Evolutionary conservation across 2,888 invertebrate genomes (phyloP), one percentile per base, ranked within the genome.

Genomic region (Chalcosyrphus nemorum): DNA sequence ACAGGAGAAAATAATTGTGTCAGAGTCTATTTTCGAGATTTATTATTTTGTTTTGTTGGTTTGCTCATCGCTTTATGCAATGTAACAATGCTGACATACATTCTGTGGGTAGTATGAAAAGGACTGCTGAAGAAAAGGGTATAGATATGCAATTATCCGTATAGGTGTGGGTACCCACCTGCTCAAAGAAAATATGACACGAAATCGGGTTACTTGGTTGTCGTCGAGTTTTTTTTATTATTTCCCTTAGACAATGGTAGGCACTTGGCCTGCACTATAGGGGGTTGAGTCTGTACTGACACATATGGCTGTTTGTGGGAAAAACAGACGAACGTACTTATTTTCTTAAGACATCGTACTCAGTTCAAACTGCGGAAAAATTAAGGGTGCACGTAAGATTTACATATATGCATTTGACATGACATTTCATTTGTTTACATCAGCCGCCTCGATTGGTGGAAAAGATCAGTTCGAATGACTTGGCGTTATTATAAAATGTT

Each of bases 1-100:
- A 32, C 24, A 24, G 2, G 4, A 24, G 24, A 24, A 41, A 66
- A n/a, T n/a, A 75, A 75, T 68, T 59, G 76, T 66, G 76, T 68
- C 66, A 59, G 45, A 70, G 43, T 35, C 63, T 65, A 71, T 81
- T 66, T 76, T 47, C 13, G 74, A 65, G n/a, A 19, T 19, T 24
- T 50, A 61, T 43, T 45, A 57, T 65, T 38, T 54, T 3, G 2
- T 35, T n/a, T n/a, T 27, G 15, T n/a, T 29, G 24, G 24, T 35
- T 17, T 27, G 15, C 41, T 41, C 27, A 29, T 24, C 29, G 41
- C n/a, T 68, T 38, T 68, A 41, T 68, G 66, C 54, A 68, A 54
- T 72, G 52, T 43, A 29, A 52, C 27, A 54, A 15, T 19, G 61
- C 21, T 72, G 72, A 52, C 72, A 72, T 19, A 74, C 45, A 63